Conservation (phyloP, 2,888 invertebrate genomes). For the Adelognathus sp. region DNA sequence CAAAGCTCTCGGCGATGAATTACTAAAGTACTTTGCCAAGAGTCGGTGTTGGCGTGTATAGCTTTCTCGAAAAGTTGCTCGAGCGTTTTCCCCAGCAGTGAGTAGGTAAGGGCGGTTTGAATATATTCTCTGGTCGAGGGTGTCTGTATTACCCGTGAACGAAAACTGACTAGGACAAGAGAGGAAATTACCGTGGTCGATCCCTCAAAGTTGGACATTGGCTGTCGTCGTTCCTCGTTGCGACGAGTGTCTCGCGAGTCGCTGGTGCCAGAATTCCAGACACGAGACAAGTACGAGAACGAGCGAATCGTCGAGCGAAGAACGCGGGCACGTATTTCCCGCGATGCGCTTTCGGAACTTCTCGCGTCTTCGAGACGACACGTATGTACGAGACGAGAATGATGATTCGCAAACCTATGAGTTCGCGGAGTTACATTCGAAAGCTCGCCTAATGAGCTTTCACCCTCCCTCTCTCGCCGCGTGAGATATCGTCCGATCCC, state of each 20-base stretch:
- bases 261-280: constrained; percentile 11
- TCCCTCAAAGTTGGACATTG: constrained; percentile 33
- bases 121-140: not conserved
- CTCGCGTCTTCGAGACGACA: constrained; percentile 20
- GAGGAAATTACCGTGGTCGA: constrained; percentile 39
- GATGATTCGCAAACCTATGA: constrained; percentile 57
- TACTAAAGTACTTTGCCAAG: not conserved
- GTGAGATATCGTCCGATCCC: constrained; percentile 8
- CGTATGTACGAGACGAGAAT: constrained; percentile 44
- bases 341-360: not conserved
- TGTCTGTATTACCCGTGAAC: not conserved
- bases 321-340: constrained; percentile 4
- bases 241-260: not conserved
- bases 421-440: constrained; percentile 58
- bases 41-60: no score
- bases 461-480: constrained; percentile 11
- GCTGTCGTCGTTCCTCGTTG: constrained; percentile 10
- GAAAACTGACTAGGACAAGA: not conserved
- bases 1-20: constrained; percentile 14
- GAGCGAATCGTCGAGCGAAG: not conserved
- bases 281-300: not conserved
- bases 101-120: not conserved
- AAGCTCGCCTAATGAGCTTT: constrained; percentile 58
- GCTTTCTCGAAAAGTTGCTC: constrained; percentile 2
- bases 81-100: not conserved